Conservation (phyloP, 2,113 vertebrate species). For the Electrona antarctica region DNA sequence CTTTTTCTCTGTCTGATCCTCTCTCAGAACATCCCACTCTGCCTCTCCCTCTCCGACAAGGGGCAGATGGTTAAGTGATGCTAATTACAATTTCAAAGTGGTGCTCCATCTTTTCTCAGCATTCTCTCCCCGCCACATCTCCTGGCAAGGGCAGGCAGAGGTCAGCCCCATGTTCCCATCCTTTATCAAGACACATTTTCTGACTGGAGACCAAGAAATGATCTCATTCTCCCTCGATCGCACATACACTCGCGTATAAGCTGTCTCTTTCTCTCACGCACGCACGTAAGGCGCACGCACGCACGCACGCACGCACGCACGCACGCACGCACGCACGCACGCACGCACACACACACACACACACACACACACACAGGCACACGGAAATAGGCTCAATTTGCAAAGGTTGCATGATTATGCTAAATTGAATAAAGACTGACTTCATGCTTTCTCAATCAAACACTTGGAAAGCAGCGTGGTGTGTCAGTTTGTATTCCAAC, state of each 20-base stretch:
- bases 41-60: conserved; percentile 32
- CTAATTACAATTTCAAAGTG: conserved; percentile 75
- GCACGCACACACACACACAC: neutral
- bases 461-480: neutral
- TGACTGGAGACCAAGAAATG: conserved; percentile 35
- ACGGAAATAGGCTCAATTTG: conserved; percentile 15
- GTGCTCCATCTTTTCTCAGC: conserved; percentile 41
- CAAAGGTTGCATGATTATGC: conserved; percentile 14
- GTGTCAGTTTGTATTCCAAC: conserved; percentile 13
- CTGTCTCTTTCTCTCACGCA: neutral
- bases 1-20: neutral
- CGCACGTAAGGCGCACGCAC: neutral
- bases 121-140: conserved; percentile 13
- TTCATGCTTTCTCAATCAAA: conserved; percentile 10
- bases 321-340: conserved; percentile 10
- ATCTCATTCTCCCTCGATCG: conserved; percentile 25
- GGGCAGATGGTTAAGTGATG: conserved; percentile 63
- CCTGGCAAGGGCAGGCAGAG: conserved; percentile 52
- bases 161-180: conserved; percentile 51
- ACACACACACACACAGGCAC: conserved; percentile 12
- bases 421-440: neutral
- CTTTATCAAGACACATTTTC: conserved; percentile 37
- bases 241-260: neutral
- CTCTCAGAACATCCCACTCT: neutral
- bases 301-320: conserved; percentile 10